Conservation (phyloP, 2,113 vertebrate genomes). For the Oceanodroma tethys region DNA sequence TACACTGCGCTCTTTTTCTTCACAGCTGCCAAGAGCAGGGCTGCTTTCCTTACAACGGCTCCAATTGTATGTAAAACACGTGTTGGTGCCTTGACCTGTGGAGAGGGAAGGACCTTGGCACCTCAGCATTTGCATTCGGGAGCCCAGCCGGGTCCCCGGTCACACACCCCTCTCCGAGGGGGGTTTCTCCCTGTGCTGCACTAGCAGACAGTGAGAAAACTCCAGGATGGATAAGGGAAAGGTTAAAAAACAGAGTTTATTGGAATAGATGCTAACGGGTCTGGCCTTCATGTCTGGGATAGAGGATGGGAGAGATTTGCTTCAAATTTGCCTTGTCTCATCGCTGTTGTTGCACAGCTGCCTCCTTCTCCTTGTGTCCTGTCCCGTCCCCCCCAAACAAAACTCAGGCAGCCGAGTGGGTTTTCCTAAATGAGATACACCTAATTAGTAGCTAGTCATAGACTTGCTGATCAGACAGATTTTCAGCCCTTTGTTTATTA, state of each 20-base stretch:
- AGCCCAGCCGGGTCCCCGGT: background rate
- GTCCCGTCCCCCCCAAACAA: background rate
- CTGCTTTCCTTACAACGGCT: background rate
- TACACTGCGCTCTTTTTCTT: background rate
- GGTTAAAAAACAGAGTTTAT: background rate
- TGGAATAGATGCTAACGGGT: background rate
- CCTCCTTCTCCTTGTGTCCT: background rate
- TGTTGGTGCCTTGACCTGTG: background rate
- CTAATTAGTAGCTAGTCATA: slow-evolving; percentile 48
- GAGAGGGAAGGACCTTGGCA: background rate
- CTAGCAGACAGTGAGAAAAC: background rate
- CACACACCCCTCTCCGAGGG: accelerated
- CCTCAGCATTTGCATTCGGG: accelerated
- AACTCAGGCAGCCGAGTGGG: background rate
- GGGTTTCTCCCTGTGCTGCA: background rate
- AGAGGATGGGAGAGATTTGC: background rate
- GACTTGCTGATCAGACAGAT: slow-evolving; percentile 48
- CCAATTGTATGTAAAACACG: accelerated
- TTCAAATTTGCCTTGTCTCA: background rate
- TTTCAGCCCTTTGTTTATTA: slow-evolving; percentile 51
- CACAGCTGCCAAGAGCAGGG: background rate
- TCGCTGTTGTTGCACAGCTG: accelerated
- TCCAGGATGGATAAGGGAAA: background rate
- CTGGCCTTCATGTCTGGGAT: background rate
- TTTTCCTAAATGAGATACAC: slow-evolving; percentile 51